Evolutionary conservation across 2,113 vertebrate species (phyloP).

Genomic region (Lethenteron camtschaticum): DNA sequence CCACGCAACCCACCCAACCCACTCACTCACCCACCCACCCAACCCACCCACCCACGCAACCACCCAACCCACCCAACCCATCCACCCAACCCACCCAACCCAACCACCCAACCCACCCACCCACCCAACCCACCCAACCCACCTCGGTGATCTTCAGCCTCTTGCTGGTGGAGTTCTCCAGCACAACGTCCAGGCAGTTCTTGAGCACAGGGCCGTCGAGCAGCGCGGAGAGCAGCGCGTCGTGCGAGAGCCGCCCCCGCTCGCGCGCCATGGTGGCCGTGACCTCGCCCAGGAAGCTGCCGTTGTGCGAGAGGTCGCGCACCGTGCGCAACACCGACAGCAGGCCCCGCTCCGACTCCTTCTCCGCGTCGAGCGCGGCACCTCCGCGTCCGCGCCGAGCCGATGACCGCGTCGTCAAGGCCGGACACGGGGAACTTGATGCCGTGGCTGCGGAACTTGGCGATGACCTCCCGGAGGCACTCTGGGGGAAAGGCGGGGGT

Average conservation of each 20-base stretch:
- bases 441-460: conserved; percentile 40
- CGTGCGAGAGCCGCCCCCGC: conserved; percentile 32
- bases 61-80: too few relatives aligned
- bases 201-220: conserved; percentile 31
- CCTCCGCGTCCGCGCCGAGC: conserved; percentile 1
- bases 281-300: conserved; percentile 52
- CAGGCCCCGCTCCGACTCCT: conserved; percentile 24
- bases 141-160: conserved; percentile 69
- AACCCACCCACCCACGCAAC: too few relatives aligned
- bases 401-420: conserved; percentile 15
- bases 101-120: too few relatives aligned
- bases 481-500: too few relatives aligned
- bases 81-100: too few relatives aligned
- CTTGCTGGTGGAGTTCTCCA: conserved; percentile 39
- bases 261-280: conserved; percentile 38
- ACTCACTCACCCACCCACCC: too few relatives aligned
- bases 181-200: conserved; percentile 38
- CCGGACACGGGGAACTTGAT: conserved; percentile 41
- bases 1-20: too few relatives aligned
- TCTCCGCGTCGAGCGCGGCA: conserved; percentile 4
- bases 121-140: not conserved
- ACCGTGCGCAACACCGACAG: conserved; percentile 40
- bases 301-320: conserved; percentile 49
- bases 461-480: too few relatives aligned
- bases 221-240: conserved; percentile 46